Percentiles rank a stretch among this genome's conserved stretches.
Conservation (phyloP, 2,888 invertebrate genomes). For the Coleophora deauratella region DNA sequence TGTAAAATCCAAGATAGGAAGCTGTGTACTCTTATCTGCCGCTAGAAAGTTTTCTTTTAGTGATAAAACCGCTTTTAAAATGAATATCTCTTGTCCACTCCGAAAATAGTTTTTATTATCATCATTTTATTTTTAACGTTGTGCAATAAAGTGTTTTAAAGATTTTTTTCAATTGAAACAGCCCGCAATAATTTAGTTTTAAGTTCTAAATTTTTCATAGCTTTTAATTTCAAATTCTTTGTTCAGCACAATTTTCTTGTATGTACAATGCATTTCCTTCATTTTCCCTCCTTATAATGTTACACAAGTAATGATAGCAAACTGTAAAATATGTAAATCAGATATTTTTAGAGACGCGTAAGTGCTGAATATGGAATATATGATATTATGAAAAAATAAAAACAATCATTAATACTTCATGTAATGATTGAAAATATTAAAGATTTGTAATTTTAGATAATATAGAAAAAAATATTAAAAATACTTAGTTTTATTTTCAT, state of each 20-base stretch:
- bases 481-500: conserved; percentile 27
- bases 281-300: neutral
- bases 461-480: conserved; percentile 54
- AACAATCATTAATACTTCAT: conserved; percentile 26
- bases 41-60: too few species aligned
- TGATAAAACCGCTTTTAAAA: too few species aligned
- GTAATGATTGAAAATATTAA: conserved; percentile 59
- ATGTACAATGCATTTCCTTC: neutral
- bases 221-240: neutral
- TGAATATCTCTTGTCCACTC: too few species aligned
- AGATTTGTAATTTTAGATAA: conserved; percentile 73
- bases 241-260: conserved; percentile 5
- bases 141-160: too few species aligned
- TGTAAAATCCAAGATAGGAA: too few species aligned
- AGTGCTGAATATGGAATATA: conserved; percentile 45
- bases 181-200: conserved; percentile 1
- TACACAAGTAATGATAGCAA: conserved; percentile 13
- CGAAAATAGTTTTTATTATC: too few species aligned
- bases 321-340: conserved; percentile 65
- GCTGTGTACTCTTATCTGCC: too few species aligned
- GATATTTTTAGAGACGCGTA: conserved; percentile 58
- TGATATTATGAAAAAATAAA: conserved; percentile 10
- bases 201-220: neutral
- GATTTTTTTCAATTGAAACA: neutral
- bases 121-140: too few species aligned